Evolutionary conservation across 2,888 invertebrate genomes (phyloP).

Genomic region (Ophion costatus): DNA sequence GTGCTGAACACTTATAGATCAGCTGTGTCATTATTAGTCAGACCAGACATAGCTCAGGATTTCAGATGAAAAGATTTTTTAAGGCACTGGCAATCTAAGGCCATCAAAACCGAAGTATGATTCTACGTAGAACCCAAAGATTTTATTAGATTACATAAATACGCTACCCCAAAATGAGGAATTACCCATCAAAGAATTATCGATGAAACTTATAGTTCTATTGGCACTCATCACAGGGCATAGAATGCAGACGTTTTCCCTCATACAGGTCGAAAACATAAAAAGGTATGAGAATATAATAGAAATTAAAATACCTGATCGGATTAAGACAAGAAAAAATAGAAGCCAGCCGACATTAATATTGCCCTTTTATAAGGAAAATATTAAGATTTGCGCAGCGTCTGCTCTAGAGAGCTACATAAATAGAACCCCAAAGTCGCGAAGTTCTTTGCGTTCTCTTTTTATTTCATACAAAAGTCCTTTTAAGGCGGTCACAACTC

Average conservation of each 20-base stretch:
- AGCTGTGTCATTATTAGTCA: constrained; percentile 49
- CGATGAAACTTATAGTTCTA: constrained; percentile 59
- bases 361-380: constrained; percentile 47
- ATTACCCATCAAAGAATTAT: constrained; percentile 14
- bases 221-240: constrained; percentile 52
- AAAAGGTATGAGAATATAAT: constrained; percentile 19
- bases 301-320: constrained; percentile 59
- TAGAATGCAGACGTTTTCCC: constrained; percentile 20
- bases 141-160: constrained; percentile 58
- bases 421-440: background rate
- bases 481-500: constrained; percentile 24
- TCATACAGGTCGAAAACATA: constrained; percentile 29
- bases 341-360: constrained; percentile 51
- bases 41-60: constrained; percentile 50
- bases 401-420: constrained; percentile 14
- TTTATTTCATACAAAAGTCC: constrained; percentile 30
- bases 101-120: constrained; percentile 63
- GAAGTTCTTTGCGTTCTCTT: background rate
- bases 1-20: constrained; percentile 50
- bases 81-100: constrained; percentile 15
- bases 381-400: constrained; percentile 31
- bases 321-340: constrained; percentile 46
- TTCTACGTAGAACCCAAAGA: constrained; percentile 67
- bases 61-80: constrained; percentile 35
- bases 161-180: constrained; percentile 26